Evolutionary conservation across 2,797 vertebrate genomes (phyloP), one percentile per base, ranked within the genome.

Genomic region (Alfaro cultratus): DNA sequence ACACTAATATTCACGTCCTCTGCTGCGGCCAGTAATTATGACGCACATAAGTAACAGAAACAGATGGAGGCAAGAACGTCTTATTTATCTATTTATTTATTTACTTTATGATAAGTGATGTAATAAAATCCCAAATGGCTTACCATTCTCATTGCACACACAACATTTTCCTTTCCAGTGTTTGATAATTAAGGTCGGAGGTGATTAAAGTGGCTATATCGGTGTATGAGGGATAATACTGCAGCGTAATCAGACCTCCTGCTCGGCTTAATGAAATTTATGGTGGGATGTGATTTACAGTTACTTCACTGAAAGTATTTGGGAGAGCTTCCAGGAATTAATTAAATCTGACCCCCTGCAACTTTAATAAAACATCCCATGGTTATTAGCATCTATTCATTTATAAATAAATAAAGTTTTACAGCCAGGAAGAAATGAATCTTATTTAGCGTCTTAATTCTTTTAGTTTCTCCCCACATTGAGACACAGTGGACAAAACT

Each of bases 211-310:
- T 36, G 71, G n/a, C 41, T 51, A 34, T 45, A 11, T 31, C 6
- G 70, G 21, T 23, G 36, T 47, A 75, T 76, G 73, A 64, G 49
- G 13, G 6, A 45, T 23, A 60, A 62, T 45, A 47, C 41, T 64
- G 26, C 57, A 73, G 36, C 11, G 8, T 70, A 75, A 90, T 80
- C 73, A 62, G 31, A 84, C 72, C 31, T 18, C 34, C 12, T 70
- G n/a, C 82, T 31, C 71, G 43, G 60, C 51, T 74, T 23, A 77
- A 62, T 77, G 76, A 67, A 75, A 72, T 26, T n/a, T 39, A 68
- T 23, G 46, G 43, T n/a, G 51, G 76, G 76, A 26, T 26, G 23
- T 34, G 39, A 72, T 57, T 60, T 41, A 60, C 26, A 34, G 45
- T 16, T 12, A 21, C 34, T 18, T 1, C 13, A 62, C 53, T 29